Percentiles rank a stretch among this genome's conserved stretches.
Conservation (phyloP, 2,113 vertebrate genomes). For the Petaurus breviceps region DNA sequence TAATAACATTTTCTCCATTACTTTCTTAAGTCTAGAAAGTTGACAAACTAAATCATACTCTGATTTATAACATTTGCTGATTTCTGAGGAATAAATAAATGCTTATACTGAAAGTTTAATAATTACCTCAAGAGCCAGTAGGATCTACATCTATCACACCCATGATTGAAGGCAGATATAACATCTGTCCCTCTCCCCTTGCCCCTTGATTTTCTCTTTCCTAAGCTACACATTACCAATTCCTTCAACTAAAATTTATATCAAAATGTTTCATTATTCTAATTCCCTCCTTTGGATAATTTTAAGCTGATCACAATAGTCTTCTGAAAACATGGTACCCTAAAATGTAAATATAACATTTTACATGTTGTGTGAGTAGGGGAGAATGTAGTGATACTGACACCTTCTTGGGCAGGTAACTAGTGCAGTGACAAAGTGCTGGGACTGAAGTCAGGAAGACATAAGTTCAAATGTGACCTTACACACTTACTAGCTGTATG, state of each 20-base stretch:
- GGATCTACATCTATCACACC: neutral
- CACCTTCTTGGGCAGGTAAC: too few relatives aligned
- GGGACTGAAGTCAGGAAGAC: too few relatives aligned
- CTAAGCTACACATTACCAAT: neutral
- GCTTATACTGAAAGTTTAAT: neutral
- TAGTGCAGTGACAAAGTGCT: too few relatives aligned
- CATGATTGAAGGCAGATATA: neutral
- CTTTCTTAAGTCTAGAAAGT: neutral
- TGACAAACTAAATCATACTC: neutral
- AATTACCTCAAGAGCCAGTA: neutral
- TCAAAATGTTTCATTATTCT: too few relatives aligned
- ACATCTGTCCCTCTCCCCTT: neutral
- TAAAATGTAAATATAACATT: too few relatives aligned
- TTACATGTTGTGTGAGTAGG: too few relatives aligned
- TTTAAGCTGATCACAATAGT: neutral
- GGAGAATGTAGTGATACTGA: too few relatives aligned
- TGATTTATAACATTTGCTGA: neutral
- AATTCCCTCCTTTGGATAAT: neutral
- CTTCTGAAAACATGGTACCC: too few relatives aligned
- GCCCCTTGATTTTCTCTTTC: neutral
- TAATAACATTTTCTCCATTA: neutral
- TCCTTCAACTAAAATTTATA: too few relatives aligned
- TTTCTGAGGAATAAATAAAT: neutral
- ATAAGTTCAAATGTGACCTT: too few relatives aligned
- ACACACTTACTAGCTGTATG: too few relatives aligned